phyloP scores from a whole-genome alignment of 1,140 invertebrate species.

The Hyles vespertilio region DNA sequence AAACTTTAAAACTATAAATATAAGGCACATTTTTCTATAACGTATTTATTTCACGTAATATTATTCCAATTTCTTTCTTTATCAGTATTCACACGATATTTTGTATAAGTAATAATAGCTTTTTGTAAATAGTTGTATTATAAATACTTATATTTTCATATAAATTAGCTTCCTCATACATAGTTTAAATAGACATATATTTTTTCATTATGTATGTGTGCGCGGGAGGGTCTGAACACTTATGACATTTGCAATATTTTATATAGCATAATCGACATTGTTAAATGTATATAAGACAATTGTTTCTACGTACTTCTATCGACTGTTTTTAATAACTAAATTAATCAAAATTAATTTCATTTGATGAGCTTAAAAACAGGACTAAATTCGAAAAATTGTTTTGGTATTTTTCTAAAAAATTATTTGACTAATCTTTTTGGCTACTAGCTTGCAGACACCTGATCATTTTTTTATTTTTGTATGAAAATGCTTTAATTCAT shows the following conservation, averaged over 20 bases:
- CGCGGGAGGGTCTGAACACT: constrained; percentile 48
- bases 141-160: constrained; percentile 67
- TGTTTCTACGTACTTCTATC: no score
- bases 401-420: no score
- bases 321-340: no score
- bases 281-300: constrained; percentile 24
- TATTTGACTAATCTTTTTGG: no score
- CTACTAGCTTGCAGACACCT: no score
- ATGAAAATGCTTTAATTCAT: constrained; percentile 7
- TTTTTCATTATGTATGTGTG: constrained; percentile 58
- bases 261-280: constrained; percentile 16
- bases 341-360: no score
- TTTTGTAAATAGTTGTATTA: constrained; percentile 56
- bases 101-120: not conserved
- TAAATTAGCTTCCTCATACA: constrained; percentile 51
- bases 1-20: constrained; percentile 16
- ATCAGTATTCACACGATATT: constrained; percentile 50
- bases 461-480: constrained; percentile 3
- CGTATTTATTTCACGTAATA: constrained; percentile 30
- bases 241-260: constrained; percentile 64
- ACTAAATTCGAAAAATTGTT: no score
- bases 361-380: no score
- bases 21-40: constrained; percentile 30
- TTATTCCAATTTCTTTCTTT: constrained; percentile 40
- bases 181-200: constrained; percentile 54